These are phyloP conservation scores for Brachyptera risi DNA, from an alignment of 2,888 invertebrate genomes.

Conservation along the genomic window DNA sequence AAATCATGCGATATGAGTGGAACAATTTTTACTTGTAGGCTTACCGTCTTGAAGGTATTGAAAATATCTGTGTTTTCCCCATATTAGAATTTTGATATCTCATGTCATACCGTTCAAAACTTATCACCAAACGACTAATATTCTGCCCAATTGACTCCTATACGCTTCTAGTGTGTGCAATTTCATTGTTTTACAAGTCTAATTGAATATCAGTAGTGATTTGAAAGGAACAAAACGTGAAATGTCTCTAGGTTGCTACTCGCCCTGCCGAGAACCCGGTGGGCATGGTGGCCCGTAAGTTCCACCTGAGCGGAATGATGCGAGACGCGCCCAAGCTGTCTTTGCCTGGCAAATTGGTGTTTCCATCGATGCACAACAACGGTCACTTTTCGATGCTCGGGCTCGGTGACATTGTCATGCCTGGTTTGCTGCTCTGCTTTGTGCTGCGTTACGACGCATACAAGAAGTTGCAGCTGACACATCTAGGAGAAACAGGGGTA, in stretches of 20 bases:
- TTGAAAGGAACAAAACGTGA: not conserved
- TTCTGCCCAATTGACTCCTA: too few species aligned
- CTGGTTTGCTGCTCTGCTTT: constrained; percentile 90
- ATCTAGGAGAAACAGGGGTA: constrained; percentile 55
- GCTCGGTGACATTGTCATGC: constrained; percentile 67
- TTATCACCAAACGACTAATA: too few species aligned
- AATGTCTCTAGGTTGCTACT: constrained; percentile 58
- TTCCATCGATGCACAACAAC: constrained; percentile 91
- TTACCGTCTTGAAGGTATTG: too few species aligned
- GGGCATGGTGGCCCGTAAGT: constrained; percentile 86
- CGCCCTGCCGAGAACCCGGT: constrained; percentile 89
- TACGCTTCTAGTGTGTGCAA: too few species aligned
- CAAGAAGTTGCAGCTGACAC: constrained; percentile 79
- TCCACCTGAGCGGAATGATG: constrained; percentile 86
- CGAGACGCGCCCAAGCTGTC: constrained; percentile 93
- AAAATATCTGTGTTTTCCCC: too few species aligned
- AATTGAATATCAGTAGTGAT: not conserved
- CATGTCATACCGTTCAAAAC: too few species aligned
- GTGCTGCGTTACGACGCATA: constrained; percentile 96
- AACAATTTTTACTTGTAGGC: too few species aligned
- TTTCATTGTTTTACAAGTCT: too few species aligned
- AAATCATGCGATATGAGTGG: too few species aligned
- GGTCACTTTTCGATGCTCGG: constrained; percentile 97
- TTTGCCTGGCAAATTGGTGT: constrained; percentile 93
- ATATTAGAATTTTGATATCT: too few species aligned